Percentiles rank a stretch among this genome's conserved stretches.
phyloP scores from a whole-genome alignment of 2,113 vertebrate species.

The Festucalex cinctus region DNA sequence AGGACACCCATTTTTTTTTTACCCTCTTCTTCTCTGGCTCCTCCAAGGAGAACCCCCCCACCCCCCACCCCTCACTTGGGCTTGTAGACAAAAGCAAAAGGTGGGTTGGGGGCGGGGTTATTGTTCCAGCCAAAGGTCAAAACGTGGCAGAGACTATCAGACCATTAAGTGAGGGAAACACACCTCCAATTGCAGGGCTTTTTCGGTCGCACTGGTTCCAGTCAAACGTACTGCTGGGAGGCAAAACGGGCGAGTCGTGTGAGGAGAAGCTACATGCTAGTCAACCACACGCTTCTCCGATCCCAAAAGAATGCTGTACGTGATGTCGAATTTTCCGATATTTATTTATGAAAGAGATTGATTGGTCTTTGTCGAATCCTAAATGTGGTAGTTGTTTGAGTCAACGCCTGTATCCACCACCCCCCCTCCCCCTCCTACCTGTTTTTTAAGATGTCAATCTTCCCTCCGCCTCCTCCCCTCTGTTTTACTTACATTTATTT shows the following conservation, averaged over 20 bases:
- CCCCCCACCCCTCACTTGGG: background rate
- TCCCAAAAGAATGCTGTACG: slow-evolving; percentile 69
- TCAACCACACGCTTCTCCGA: slow-evolving; percentile 54
- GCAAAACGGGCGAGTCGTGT: slow-evolving; percentile 40
- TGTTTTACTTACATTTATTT: slow-evolving; percentile 75
- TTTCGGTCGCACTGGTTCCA: slow-evolving; percentile 49
- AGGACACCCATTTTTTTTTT: background rate
- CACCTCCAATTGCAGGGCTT: slow-evolving; percentile 61
- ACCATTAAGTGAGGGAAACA: slow-evolving; percentile 62
- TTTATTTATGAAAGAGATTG: slow-evolving; percentile 72
- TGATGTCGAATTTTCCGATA: slow-evolving; percentile 72
- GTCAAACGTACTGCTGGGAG: slow-evolving; percentile 47
- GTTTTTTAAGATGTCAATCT: slow-evolving; percentile 62
- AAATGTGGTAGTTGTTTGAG: slow-evolving; percentile 67
- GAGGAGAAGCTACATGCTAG: slow-evolving; percentile 49
- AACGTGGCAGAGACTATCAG: slow-evolving; percentile 66
- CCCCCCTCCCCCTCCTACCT: slow-evolving; percentile 10
- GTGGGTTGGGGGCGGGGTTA: slow-evolving; percentile 26
- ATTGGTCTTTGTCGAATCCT: slow-evolving; percentile 64
- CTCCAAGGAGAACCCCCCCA: slow-evolving; percentile 1
- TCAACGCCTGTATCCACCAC: slow-evolving; percentile 38
- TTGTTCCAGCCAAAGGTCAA: slow-evolving; percentile 66
- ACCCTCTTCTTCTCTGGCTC: background rate
- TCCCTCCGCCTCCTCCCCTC: slow-evolving; percentile 51
- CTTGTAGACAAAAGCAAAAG: slow-evolving; percentile 10